These are phyloP conservation scores for Scaptomyza caliginosa DNA, from an alignment of 2,888 invertebrate species.

Conservation along the genomic window DNA sequence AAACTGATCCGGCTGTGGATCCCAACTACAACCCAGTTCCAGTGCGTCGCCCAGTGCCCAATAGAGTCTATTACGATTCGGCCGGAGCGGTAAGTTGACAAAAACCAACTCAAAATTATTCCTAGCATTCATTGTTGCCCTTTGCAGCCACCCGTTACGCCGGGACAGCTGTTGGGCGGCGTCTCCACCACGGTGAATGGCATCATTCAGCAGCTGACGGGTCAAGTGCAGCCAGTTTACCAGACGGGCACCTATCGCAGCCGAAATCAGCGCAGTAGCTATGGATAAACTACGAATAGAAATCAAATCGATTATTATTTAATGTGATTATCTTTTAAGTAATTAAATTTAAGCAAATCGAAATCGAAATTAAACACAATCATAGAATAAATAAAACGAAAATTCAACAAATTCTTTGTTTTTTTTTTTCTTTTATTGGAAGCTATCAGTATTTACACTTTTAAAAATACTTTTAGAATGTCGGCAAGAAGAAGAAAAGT, in stretches of 20 bases:
- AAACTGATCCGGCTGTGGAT: constrained; percentile 80
- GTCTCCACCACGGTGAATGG: constrained; percentile 81
- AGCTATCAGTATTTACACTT: too few species aligned
- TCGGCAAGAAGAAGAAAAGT: neutral
- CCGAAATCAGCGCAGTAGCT: constrained; percentile 53
- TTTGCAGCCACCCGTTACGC: constrained; percentile 73
- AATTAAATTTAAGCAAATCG: constrained; percentile 29
- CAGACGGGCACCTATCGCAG: constrained; percentile 61
- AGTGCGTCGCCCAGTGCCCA: constrained; percentile 68
- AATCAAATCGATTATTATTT: constrained; percentile 14
- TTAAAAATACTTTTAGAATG: neutral
- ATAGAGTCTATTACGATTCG: constrained; percentile 71
- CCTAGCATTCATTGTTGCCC: neutral
- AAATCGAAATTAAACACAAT: neutral
- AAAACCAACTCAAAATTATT: neutral
- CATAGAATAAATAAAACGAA: neutral
- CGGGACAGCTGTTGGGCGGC: constrained; percentile 80
- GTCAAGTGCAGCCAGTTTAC: constrained; percentile 80
- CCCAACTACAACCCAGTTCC: constrained; percentile 64
- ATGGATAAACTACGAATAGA: constrained; percentile 39
- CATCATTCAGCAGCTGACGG: constrained; percentile 82
- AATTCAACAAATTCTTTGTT: neutral
- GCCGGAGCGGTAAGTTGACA: constrained; percentile 75
- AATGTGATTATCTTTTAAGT: constrained; percentile 36
- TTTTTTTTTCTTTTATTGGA: too few species aligned